phyloP scores from a whole-genome alignment of 2,797 vertebrate species.

The Leptatherina wallacei region DNA sequence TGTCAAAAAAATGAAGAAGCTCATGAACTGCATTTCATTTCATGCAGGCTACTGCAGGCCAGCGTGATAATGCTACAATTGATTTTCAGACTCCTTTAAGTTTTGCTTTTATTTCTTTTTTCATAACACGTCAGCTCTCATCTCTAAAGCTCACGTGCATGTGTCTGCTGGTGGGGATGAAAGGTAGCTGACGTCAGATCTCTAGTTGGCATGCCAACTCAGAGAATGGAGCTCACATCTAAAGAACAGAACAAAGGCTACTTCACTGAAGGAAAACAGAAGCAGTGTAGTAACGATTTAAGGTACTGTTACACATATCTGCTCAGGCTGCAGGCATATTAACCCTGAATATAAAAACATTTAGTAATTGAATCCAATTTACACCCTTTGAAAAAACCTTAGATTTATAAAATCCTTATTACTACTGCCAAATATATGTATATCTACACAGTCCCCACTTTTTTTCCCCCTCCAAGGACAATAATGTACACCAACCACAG shows the following conservation, averaged over 20 bases:
- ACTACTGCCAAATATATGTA: too few relatives aligned
- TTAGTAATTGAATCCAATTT: background rate
- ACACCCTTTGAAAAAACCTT: background rate
- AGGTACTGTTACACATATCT: background rate
- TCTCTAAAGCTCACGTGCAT: constrained; percentile 38
- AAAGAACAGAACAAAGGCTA: constrained; percentile 31
- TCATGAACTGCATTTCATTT: background rate
- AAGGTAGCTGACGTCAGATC: constrained; percentile 65
- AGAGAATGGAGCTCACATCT: constrained; percentile 42
- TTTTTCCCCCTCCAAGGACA: constrained; percentile 15
- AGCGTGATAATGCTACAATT: background rate
- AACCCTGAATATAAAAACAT: background rate
- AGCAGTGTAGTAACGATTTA: constrained; percentile 9
- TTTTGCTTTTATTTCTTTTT: constrained; percentile 13
- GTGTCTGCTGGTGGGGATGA: constrained; percentile 43
- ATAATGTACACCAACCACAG: constrained; percentile 72
- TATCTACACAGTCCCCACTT: background rate
- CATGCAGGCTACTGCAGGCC: background rate
- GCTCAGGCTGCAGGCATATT: background rate
- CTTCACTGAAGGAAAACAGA: constrained; percentile 22
- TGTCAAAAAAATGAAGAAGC: background rate
- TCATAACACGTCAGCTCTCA: constrained; percentile 16
- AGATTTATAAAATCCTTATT: background rate
- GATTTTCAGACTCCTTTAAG: constrained; percentile 19
- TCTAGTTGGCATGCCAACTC: constrained; percentile 72